Conservation (phyloP, 2,113 vertebrate genomes). For the Pantherophis guttatus region DNA sequence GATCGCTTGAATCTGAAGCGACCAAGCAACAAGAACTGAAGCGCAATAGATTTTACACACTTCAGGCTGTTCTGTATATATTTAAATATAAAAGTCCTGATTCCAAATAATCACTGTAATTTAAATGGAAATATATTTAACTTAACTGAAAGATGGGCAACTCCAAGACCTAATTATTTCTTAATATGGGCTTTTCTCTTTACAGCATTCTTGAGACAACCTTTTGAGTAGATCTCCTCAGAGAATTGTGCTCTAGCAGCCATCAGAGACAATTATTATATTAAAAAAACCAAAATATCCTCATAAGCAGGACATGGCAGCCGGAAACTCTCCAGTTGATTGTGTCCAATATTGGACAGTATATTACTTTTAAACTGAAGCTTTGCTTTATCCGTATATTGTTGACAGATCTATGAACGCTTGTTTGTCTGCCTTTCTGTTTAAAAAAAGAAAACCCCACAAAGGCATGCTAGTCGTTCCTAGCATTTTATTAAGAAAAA, state of each 20-base stretch:
- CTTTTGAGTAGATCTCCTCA: neutral
- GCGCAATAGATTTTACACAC: neutral
- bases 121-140: neutral
- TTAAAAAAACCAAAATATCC: neutral
- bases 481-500: neutral
- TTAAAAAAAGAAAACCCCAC: neutral
- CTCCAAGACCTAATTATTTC: neutral
- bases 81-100: neutral
- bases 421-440: neutral
- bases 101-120: neutral
- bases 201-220: neutral
- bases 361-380: neutral
- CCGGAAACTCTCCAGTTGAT: neutral
- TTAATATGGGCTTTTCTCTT: neutral
- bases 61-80: neutral
- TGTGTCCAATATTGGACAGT: neutral
- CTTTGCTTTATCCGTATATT: neutral
- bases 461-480: neutral
- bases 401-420: neutral
- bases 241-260: neutral
- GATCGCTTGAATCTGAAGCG: neutral
- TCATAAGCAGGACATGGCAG: neutral
- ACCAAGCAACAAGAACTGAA: neutral
- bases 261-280: neutral
- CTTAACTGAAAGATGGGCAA: neutral